Evolutionary conservation across 2,888 invertebrate species (phyloP).

Genomic region (Drosophila cognata): DNA sequence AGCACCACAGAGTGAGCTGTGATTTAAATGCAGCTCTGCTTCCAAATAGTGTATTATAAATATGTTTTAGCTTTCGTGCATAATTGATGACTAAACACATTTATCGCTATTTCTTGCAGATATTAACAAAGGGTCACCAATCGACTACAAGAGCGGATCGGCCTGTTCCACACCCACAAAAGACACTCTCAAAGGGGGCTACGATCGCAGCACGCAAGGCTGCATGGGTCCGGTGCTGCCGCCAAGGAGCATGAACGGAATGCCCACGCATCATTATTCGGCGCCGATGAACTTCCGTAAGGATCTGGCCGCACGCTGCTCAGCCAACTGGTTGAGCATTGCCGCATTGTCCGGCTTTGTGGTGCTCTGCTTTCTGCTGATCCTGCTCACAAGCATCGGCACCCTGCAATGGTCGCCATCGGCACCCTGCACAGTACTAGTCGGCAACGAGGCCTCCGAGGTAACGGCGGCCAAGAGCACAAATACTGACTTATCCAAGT

Average conservation of each 20-base stretch:
- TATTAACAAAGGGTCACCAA: slow-evolving; percentile 94
- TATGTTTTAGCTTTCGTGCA: slow-evolving; percentile 20
- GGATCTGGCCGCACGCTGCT: slow-evolving; percentile 93
- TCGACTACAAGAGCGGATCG: slow-evolving; percentile 94
- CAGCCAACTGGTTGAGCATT: slow-evolving; percentile 96
- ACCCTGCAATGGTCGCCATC: slow-evolving; percentile 93
- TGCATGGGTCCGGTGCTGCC: slow-evolving; percentile 91
- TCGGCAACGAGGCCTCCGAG: slow-evolving; percentile 91
- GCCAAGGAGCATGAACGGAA: slow-evolving; percentile 87
- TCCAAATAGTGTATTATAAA: neutral
- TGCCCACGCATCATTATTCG: slow-evolving; percentile 90
- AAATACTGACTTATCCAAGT: slow-evolving; percentile 89
- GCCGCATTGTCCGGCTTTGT: slow-evolving; percentile 93
- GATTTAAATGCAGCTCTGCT: slow-evolving; percentile 51
- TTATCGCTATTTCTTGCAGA: slow-evolving; percentile 87
- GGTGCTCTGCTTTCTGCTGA: slow-evolving; percentile 92
- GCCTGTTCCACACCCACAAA: slow-evolving; percentile 95
- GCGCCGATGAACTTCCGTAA: slow-evolving; percentile 95
- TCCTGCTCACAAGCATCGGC: slow-evolving; percentile 94
- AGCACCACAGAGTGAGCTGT: slow-evolving; percentile 50
- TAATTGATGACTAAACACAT: slow-evolving; percentile 30
- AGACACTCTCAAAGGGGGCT: slow-evolving; percentile 87
- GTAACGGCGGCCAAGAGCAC: slow-evolving; percentile 89
- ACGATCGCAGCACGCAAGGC: slow-evolving; percentile 87
- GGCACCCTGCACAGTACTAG: slow-evolving; percentile 93